A percentile compares a stretch with the other conserved stretches of the same genome.
These are phyloP conservation scores for Scarus forsteni DNA, from an alignment of 2,797 vertebrate species.

Conservation along the genomic window DNA sequence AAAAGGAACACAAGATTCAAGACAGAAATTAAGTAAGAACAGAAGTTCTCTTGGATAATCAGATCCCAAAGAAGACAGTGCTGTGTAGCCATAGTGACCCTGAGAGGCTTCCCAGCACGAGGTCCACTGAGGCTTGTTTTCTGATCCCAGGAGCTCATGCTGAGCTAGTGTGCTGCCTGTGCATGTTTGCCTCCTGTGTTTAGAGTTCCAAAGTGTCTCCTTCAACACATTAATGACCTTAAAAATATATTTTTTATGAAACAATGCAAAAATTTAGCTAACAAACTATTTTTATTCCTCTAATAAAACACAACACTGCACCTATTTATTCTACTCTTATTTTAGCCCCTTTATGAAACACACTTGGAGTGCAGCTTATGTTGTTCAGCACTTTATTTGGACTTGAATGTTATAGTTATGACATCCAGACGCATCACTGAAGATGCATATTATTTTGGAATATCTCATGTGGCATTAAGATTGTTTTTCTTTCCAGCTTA, in stretches of 20 bases:
- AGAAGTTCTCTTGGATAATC: neutral
- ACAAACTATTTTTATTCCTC: no score
- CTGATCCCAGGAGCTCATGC: conserved; percentile 30
- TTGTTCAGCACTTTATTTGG: no score
- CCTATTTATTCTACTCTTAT: no score
- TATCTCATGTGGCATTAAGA: no score
- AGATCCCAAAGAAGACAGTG: neutral
- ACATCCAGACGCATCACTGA: no score
- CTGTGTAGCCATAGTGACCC: conserved; percentile 20
- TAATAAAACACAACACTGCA: no score
- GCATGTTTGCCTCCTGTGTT: conserved; percentile 33
- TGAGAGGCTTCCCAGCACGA: neutral
- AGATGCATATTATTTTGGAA: no score
- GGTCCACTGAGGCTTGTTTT: conserved; percentile 23
- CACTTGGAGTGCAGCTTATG: no score
- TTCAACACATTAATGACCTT: neutral
- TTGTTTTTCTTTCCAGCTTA: no score
- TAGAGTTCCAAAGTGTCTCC: conserved; percentile 5
- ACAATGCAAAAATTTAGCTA: no score
- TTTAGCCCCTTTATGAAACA: no score
- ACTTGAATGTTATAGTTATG: no score
- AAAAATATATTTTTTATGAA: neutral
- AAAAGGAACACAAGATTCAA: neutral
- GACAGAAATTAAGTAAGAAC: neutral
- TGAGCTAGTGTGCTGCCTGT: conserved; percentile 28